These are phyloP conservation scores for Aix galericulata DNA, from an alignment of 2,113 vertebrate genomes.

Conservation along the genomic window DNA sequence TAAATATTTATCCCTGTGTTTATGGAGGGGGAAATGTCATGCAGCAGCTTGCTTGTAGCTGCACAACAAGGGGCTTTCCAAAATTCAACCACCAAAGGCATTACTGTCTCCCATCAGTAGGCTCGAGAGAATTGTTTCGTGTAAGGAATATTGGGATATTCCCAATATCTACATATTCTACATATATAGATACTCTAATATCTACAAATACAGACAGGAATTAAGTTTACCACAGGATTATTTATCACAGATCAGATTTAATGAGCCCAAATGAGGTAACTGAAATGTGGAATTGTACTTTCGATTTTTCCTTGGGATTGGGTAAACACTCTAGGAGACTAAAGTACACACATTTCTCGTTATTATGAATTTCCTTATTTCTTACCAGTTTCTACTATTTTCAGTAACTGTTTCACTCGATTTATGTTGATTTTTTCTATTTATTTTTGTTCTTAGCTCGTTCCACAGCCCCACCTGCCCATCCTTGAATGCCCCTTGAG, in stretches of 20 bases:
- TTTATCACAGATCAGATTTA: neutral
- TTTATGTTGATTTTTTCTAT: neutral
- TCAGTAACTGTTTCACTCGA: neutral
- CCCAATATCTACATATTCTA: neutral
- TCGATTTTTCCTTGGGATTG: neutral
- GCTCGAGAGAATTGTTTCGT: neutral
- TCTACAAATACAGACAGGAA: neutral
- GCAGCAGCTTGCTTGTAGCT: neutral
- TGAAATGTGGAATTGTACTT: neutral
- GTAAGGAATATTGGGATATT: neutral
- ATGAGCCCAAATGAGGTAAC: neutral
- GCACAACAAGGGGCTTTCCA: neutral
- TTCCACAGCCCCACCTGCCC: neutral
- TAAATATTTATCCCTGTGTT: constrained; percentile 21
- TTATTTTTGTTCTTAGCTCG: neutral
- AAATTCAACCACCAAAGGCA: neutral
- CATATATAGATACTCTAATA: too few relatives aligned
- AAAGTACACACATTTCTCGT: neutral
- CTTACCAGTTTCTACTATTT: neutral
- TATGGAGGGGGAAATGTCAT: neutral
- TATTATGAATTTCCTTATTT: neutral
- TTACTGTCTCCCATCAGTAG: neutral
- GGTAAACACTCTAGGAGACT: neutral
- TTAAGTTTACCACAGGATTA: neutral
- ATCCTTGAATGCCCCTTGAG: neutral